Evolutionary conservation across 2,797 vertebrate genomes (phyloP), one percentile per base, ranked within the genome.

Genomic region (Peromyscus nudipes): DNA sequence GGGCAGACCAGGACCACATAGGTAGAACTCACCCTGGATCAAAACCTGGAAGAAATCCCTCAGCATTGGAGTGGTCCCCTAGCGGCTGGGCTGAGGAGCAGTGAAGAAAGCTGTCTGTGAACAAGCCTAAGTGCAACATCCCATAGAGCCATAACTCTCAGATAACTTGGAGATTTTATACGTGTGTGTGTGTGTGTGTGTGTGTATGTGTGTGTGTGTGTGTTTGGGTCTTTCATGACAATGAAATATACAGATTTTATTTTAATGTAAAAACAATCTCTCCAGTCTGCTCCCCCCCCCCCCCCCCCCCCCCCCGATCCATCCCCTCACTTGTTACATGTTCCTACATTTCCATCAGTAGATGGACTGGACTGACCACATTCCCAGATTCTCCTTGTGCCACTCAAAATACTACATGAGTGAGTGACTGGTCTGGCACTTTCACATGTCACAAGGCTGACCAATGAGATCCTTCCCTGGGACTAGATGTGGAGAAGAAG

Each of bases 41-140:
- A 75, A 96, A 87, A 79, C 46, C 57, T 65, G 29, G 65, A 94
- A 87, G 75, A 90, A 89, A 65, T 84, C 4, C 13, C 13, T 84
- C 25, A 9, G 6, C 31, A 40, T 4, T 37, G 5, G n/a, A 62
- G 27, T 12, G 19, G 71, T 2, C 65, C 25, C 0, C 14, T 17
- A 31, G 6, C 4, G 10, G 10, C 64, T 84, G 27, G 5, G n/a
- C 27, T 52, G n/a, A 25, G 6, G 4, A 67, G 4, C 1, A 52
- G 14, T 0, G 1, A 43, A 16, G 79, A 86, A 82, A 52, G 2
- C 57, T 7, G 19, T 62, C 49, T 6, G 76, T 57, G 31, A 52
- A 52, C 49, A 84, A 43, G 16, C 37, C 29, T 16, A 64, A 57
- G 55, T 31, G 29, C 19, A 29, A 29, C 25, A 29, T 34, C n/a